Percentiles rank a stretch among this genome's conserved stretches.
Conservation (phyloP, 2,113 vertebrate species). For the Heterochromis multidens region DNA sequence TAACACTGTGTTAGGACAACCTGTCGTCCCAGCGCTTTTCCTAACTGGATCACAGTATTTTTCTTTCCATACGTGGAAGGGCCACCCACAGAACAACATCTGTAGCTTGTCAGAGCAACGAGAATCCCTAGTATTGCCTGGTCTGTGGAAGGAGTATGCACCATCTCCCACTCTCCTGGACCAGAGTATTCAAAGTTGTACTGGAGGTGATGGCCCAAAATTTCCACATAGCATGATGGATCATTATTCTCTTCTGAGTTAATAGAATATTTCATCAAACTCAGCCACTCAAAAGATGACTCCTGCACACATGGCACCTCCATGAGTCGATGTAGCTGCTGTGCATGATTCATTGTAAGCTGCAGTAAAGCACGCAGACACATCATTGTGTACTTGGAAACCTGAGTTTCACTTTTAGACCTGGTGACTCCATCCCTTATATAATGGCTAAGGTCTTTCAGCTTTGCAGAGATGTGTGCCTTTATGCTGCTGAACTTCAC, state of each 20-base stretch:
- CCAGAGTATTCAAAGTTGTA: constrained; percentile 85
- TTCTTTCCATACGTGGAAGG: constrained; percentile 73
- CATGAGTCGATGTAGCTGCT: constrained; percentile 66
- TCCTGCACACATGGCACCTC: constrained; percentile 44
- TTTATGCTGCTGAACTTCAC: constrained; percentile 43
- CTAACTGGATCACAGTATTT: constrained; percentile 66
- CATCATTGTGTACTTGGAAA: constrained; percentile 35
- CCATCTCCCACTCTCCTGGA: constrained; percentile 66
- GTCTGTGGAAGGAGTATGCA: constrained; percentile 75
- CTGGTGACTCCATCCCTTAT: constrained; percentile 27
- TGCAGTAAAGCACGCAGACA: constrained; percentile 62
- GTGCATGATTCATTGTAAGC: constrained; percentile 72
- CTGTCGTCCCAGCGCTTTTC: constrained; percentile 77
- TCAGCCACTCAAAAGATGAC: constrained; percentile 83
- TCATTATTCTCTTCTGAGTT: constrained; percentile 4
- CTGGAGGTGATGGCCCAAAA: constrained; percentile 70
- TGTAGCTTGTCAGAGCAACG: constrained; percentile 77
- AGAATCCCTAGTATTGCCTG: constrained; percentile 76
- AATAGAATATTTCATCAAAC: constrained; percentile 79
- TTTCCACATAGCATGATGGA: constrained; percentile 70
- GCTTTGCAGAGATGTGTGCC: constrained; percentile 31
- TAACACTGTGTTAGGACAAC: constrained; percentile 75
- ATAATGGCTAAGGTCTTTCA: constrained; percentile 43
- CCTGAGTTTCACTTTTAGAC: not conserved
- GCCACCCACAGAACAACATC: constrained; percentile 77